Evolutionary conservation across 1,140 invertebrate species (phyloP), one percentile per base, ranked within the genome.

Genomic region (Yoshiicerus persimilis): DNA sequence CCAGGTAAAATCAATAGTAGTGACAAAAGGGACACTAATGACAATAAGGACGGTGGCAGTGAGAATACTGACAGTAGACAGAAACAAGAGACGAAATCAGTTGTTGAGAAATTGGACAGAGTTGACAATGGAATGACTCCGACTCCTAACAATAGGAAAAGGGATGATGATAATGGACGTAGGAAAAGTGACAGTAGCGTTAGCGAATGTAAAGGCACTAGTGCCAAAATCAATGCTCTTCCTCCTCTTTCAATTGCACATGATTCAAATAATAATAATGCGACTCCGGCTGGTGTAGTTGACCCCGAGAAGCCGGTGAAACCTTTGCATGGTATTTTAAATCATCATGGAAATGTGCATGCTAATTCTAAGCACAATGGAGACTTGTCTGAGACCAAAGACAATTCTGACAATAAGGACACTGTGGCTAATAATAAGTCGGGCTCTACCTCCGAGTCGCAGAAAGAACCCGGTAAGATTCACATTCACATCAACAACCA

Each of bases 191-290:
- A 80, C 75, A 80, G 30, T 80, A 80, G 16, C 9, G 9, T 32
- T 75, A 75, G 70, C 34, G 75, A 80, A 20, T 80, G 34, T 80
- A 80, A 80, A 36, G 75, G 75, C 75, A 80, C 27, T 80, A 80
- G 75, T 36, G 34, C 75, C 32, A 80, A 80, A 36, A n/a, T 20
- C 75, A 80, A 80, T 38, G 34, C 75, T 36, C 32, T 36, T 80
- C 75, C 32, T 80, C 75, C 75, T 70, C 23, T 27, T 70, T n/a
- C 27, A 27, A 10, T 70, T 80, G 75, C 75, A 80, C 30, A 80
- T 80, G 36, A 75, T 87, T 38, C 36, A 41, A 80, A 87, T 62
- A 87, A 87, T 87, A 86, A 86, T 86, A 92, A 91, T 70, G 91
- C 91, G 38, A 75, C 64, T 86, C 47, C 39, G 47, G 84, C 84